Percentiles rank a stretch among this genome's conserved stretches.
These are phyloP conservation scores for Chionoecetes opilio DNA, from an alignment of 1,140 invertebrate species.

Conservation along the genomic window DNA sequence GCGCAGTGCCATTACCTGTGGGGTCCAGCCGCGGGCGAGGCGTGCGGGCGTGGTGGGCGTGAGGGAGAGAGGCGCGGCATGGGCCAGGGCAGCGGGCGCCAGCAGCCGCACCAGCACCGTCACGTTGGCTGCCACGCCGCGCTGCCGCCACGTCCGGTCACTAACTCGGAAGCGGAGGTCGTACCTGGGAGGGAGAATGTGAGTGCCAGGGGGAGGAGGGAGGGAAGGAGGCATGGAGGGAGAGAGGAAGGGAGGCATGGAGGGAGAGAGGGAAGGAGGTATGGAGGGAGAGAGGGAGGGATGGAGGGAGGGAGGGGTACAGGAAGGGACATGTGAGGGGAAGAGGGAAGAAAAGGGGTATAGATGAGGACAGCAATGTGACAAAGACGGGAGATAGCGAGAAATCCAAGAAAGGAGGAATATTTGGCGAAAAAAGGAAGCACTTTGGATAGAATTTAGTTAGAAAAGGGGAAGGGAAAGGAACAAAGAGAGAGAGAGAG, in stretches of 20 bases:
- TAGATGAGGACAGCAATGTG: too few species aligned
- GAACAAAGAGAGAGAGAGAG: too few species aligned
- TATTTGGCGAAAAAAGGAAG: too few species aligned
- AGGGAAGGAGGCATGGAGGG: neutral
- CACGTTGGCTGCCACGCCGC: conserved; percentile 33
- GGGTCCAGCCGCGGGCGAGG: neutral
- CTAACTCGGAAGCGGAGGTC: conserved; percentile 31
- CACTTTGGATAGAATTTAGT: too few species aligned
- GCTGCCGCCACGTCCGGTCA: conserved; percentile 21
- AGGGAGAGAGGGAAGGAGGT: neutral
- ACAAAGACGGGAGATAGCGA: too few species aligned
- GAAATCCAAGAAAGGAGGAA: too few species aligned
- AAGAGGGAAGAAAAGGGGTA: too few species aligned
- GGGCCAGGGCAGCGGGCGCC: neutral
- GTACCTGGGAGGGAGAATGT: neutral
- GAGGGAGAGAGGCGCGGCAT: neutral
- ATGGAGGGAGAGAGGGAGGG: neutral
- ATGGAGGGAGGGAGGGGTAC: neutral
- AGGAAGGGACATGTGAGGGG: too few species aligned
- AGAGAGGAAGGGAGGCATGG: neutral
- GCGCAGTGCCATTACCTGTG: neutral
- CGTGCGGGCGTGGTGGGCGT: neutral
- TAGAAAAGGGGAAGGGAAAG: too few species aligned
- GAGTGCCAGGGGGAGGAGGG: neutral
- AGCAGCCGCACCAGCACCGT: conserved; percentile 16